These are phyloP conservation scores for Peromyscus polionotus DNA, from an alignment of 2,113 vertebrate species.

Conservation along the genomic window DNA sequence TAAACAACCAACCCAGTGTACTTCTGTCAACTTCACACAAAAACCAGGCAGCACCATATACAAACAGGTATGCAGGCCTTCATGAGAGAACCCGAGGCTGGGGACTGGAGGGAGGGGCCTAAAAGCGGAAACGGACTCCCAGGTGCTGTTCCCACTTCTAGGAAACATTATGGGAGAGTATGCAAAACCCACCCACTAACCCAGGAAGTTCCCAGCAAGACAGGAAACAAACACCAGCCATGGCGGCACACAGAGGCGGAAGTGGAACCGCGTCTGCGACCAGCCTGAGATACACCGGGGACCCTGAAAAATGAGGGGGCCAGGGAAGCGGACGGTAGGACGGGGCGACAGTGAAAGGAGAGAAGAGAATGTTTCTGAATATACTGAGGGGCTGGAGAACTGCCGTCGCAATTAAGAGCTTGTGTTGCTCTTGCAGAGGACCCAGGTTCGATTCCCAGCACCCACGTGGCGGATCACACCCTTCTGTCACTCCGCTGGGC, in stretches of 20 bases:
- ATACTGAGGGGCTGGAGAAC: neutral
- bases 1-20: neutral
- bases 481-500: neutral
- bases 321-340: neutral
- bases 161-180: neutral
- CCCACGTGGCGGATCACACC: neutral
- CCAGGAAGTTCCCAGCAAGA: neutral
- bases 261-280: neutral
- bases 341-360: neutral
- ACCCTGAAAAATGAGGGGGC: neutral
- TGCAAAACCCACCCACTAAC: neutral
- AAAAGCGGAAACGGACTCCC: neutral
- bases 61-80: neutral
- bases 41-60: neutral
- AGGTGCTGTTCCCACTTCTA: neutral
- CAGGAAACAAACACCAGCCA: neutral
- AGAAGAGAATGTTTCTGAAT: neutral
- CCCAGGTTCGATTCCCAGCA: neutral
- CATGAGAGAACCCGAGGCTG: neutral
- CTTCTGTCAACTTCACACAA: neutral
- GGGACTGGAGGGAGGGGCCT: neutral
- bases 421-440: neutral
- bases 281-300: neutral
- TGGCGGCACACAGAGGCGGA: neutral
- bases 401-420: neutral